phyloP scores from a whole-genome alignment of 2,888 invertebrate genomes.

The Pandemis heparana region DNA sequence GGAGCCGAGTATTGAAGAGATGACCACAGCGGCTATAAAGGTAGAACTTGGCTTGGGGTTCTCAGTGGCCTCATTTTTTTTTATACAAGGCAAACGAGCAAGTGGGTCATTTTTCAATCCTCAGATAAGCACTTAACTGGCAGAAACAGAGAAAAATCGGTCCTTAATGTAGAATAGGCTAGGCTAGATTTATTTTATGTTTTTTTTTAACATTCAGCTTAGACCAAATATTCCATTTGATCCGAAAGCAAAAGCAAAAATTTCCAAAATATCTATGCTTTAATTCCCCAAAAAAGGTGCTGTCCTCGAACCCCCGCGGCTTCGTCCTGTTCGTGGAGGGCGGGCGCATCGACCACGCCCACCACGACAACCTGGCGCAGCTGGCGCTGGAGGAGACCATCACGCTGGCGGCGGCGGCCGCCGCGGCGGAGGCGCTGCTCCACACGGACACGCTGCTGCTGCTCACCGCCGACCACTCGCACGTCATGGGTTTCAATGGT shows the following conservation, averaged over 20 bases:
- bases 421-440: constrained; percentile 59
- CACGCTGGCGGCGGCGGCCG: constrained; percentile 84
- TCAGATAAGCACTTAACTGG: too few species aligned
- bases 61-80: too few species aligned
- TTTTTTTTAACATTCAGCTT: too few species aligned
- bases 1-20: constrained; percentile 87
- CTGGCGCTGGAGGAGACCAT: constrained; percentile 87
- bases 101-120: too few species aligned
- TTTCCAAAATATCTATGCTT: too few species aligned
- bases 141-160: too few species aligned
- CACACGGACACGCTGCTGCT: constrained; percentile 80
- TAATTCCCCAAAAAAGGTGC: too few species aligned
- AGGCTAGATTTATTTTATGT: too few species aligned
- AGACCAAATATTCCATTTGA: too few species aligned
- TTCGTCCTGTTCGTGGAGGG: constrained; percentile 88
- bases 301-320: constrained; percentile 84
- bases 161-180: too few species aligned
- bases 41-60: constrained; percentile 56
- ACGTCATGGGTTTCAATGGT: constrained; percentile 87
- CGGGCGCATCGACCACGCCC: constrained; percentile 65
- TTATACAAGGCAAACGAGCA: too few species aligned
- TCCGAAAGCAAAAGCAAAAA: too few species aligned
- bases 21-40: constrained; percentile 86
- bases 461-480: constrained; percentile 90
- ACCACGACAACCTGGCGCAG: constrained; percentile 71